Percentiles rank a stretch among this genome's conserved stretches.
Conservation (phyloP, 2,888 invertebrate genomes). For the Formica aserva region DNA sequence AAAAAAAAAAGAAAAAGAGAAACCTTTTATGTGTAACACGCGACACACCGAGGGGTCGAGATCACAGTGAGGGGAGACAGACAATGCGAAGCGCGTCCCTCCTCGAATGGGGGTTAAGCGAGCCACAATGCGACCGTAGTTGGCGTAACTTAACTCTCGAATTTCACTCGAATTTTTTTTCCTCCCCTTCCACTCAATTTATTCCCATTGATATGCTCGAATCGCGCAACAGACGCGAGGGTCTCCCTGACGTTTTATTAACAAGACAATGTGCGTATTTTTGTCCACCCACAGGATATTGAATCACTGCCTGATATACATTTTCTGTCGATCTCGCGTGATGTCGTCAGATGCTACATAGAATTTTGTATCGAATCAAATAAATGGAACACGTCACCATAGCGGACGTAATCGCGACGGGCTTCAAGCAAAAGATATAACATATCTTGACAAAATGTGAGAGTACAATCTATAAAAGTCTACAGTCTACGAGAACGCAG, state of each 20-base stretch:
- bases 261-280: constrained; percentile 39
- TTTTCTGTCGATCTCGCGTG: constrained; percentile 3
- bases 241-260: constrained; percentile 38
- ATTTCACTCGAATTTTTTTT: constrained; percentile 52
- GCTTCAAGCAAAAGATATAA: not conserved
- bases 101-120: constrained; percentile 64
- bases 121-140: constrained; percentile 52
- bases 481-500: not conserved
- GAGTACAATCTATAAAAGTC: not conserved
- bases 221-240: constrained; percentile 47
- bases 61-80: constrained; percentile 65
- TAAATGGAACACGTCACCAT: not conserved
- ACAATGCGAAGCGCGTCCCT: constrained; percentile 56
- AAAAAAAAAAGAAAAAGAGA: constrained; percentile 44
- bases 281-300: constrained; percentile 28
- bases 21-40: constrained; percentile 66
- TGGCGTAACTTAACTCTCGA: constrained; percentile 54
- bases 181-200: constrained; percentile 37
- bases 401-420: not conserved
- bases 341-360: constrained; percentile 17
- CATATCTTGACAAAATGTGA: not conserved
- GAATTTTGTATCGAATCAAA: constrained; percentile 10
- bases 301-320: constrained; percentile 25
- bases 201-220: constrained; percentile 48
- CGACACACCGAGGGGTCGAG: constrained; percentile 39